Evolutionary conservation across 2,888 invertebrate genomes (phyloP).

Genomic region (Parnassius glacialis): DNA sequence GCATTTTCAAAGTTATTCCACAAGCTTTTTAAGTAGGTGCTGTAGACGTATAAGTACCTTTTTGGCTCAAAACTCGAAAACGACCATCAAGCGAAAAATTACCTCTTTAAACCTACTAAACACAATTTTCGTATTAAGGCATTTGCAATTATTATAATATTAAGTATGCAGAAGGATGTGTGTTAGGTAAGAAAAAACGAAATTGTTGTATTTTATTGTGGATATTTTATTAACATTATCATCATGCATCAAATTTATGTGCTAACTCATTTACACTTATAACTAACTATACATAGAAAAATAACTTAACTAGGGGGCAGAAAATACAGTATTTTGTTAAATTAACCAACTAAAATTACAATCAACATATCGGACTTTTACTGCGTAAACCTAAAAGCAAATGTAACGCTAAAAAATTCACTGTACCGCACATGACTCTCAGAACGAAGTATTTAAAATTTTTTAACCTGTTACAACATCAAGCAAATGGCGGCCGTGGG

Average conservation of each 20-base stretch:
- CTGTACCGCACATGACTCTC: constrained; percentile 68
- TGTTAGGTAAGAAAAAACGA: constrained; percentile 46
- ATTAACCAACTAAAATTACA: constrained; percentile 72
- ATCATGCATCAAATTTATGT: constrained; percentile 81
- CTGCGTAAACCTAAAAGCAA: constrained; percentile 72
- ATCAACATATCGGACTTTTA: constrained; percentile 73
- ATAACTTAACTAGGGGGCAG: constrained; percentile 79
- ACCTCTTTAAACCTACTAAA: no score
- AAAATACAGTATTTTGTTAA: constrained; percentile 79
- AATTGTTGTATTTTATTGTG: constrained; percentile 73
- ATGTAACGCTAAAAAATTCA: constrained; percentile 61
- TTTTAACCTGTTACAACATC: constrained; percentile 34
- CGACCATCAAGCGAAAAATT: no score
- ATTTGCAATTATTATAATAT: no score
- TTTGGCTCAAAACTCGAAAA: no score
- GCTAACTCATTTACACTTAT: constrained; percentile 80
- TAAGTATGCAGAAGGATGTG: background rate
- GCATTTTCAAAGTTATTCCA: no score
- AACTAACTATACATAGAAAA: constrained; percentile 81
- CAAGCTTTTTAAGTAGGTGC: no score
- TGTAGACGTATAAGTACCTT: no score
- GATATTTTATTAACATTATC: constrained; percentile 81
- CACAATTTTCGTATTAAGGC: no score
- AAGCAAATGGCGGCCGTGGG: constrained; percentile 47
- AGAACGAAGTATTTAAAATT: constrained; percentile 46